Evolutionary conservation across 2,888 invertebrate genomes (phyloP), one percentile per base, ranked within the genome.

Genomic region (Acleris cristana): DNA sequence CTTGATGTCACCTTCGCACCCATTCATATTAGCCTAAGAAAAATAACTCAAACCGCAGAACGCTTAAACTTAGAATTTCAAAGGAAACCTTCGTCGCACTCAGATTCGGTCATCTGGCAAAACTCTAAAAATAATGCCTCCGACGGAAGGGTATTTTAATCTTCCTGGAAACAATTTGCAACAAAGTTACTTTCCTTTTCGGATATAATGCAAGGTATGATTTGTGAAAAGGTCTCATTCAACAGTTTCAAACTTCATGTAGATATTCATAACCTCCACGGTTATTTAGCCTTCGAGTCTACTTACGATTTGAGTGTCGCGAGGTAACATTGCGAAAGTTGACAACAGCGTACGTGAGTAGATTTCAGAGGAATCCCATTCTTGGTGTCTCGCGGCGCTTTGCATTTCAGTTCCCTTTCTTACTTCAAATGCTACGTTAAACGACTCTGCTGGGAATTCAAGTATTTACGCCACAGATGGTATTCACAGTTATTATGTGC

Each of bases 281-380:
- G 80, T 78, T 82, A 78, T 82, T 81, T 82, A 90, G 87, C 90
- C 91, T 91, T 91, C 89, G 76, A 81, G 85, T 81, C 82, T 82
- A 84, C 84, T 88, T 83, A 87, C 84, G 80, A 86, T 85, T 85
- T 81, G 86, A 86, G 84, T 80, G 84, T 82, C 83, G 84, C 85
- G 87, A 89, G 89, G 89, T 86, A 86, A 81, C 82, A 84, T 92
- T 92, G 88, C 92, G 91, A 92, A 92, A 92, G 91, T 90, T 88
- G 88, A 90, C 90, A 87, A 82, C 84, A 77, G 73, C 73, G 84
- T 85, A 91, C 92, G 92, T 92, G 92, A 86, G 80, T 71, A 73
- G 90, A 80, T 80, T 92, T 82, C 82, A 76, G 80, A 90, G 77
- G 79, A 84, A 80, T 76, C 81, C 80, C 79, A 82, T 84, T 86